Base-by-base conservation (phyloP, 2,113 vertebrate species). In the Miniopterus natalensis region DNA sequence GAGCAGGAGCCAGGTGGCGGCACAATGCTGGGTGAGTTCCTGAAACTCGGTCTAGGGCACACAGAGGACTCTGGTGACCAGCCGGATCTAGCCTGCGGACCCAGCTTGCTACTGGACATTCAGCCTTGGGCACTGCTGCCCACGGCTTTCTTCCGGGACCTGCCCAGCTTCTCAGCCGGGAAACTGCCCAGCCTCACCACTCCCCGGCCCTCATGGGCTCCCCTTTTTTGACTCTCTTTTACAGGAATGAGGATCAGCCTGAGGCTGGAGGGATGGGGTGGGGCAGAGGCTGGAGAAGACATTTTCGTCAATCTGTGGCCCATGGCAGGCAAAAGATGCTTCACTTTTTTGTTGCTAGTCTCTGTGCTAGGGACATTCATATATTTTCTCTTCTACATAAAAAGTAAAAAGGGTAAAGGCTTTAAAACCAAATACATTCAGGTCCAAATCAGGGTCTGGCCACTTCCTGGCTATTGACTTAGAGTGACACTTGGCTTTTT, bases 221-320 rank as follows among this genome's bases (percentile, higher is more conserved):
- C 27, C 23, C 36, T 2, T 36, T 36, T 36, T 2, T 63, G 71
- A 49, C 42, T 63, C 29, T 51, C 51, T 84, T 40, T 81, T 80
- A 71, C 31, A 77, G 84, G 66, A 95, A 96, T 95, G 71, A 17
- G 17, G 49, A 36, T 94, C 63, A n/a, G 55, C n/a, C 8, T 20
- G 55, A 88, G 84, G 68, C 25, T 7, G 55, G 29, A 59, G 15
- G 51, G 14, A 47, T 29, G 23, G 27, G 59, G 85, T 49, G 40
- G 14, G 15, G 66, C 57, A 89, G 68, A 84, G 31, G 59, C 95
- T 84, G 65, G 51, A 84, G 63, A 51, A 55, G 18, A 49, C 51
- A 87, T 18, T 57, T 70, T 66, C 84, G n/a, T 53, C 12, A 11
- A 45, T 68, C 29, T 23, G 31, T 18, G 74, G 36, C 21, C 13